A percentile compares a stretch with the other conserved stretches of the same genome.
phyloP scores from a whole-genome alignment of 1,140 invertebrate species.

The Hormaphis cornu region DNA sequence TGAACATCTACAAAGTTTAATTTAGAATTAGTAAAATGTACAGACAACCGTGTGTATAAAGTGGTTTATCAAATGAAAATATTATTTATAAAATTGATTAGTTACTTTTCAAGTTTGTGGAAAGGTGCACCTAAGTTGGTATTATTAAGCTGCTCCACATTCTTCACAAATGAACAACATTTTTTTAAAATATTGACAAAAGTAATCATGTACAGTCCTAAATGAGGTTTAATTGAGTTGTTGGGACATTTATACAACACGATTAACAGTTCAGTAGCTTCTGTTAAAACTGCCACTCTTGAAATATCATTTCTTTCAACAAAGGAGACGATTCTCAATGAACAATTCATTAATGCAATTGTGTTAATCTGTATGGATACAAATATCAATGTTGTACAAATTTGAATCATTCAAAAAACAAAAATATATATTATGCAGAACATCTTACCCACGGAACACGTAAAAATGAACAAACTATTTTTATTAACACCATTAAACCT shows the following conservation, averaged over 20 bases:
- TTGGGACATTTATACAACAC: slow-evolving; percentile 10
- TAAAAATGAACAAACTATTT: neutral
- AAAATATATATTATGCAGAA: neutral
- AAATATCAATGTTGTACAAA: neutral
- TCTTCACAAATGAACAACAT: neutral
- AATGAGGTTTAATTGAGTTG: neutral
- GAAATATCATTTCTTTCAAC: neutral
- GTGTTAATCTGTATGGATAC: neutral
- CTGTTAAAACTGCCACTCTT: neutral
- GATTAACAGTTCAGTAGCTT: slow-evolving; percentile 6
- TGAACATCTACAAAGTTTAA: neutral
- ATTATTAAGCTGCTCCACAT: neutral
- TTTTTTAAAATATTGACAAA: neutral
- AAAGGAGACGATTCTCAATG: neutral
- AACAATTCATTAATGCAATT: neutral
- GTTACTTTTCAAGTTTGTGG: slow-evolving; percentile 17
- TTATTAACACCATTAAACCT: neutral
- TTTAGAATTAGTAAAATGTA: too few species aligned
- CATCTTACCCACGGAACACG: slow-evolving; percentile 3
- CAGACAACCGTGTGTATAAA: too few species aligned
- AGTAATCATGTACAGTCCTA: neutral
- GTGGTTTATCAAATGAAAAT: too few species aligned
- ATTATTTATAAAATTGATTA: neutral
- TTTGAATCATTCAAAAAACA: neutral
- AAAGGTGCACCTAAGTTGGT: neutral